Conservation (phyloP, 2,888 invertebrate genomes). For the Leptinotarsa rubiginosa region DNA sequence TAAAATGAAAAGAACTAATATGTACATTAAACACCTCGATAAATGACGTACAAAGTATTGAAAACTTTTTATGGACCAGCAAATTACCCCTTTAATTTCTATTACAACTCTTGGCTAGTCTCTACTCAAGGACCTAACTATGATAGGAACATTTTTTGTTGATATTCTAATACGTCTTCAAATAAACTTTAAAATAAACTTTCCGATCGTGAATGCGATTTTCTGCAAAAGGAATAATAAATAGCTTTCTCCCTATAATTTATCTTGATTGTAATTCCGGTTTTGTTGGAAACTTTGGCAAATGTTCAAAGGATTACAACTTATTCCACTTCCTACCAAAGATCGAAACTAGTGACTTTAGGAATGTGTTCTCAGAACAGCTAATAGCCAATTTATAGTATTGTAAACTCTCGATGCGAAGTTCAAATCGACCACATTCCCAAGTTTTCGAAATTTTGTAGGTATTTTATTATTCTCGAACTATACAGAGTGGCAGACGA, state of each 20-base stretch:
- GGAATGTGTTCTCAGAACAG: not conserved
- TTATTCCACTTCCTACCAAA: not conserved
- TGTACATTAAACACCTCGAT: no score
- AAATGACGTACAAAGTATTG: no score
- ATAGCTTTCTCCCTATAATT: not conserved
- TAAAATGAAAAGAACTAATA: no score
- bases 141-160: no score
- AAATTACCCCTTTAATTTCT: no score
- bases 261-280: not conserved
- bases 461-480: no score
- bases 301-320: not conserved
- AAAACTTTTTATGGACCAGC: no score
- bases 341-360: not conserved
- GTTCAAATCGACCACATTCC: not conserved
- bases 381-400: not conserved
- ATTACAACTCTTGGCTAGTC: no score
- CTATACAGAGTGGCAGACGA: no score
- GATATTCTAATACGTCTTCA: no score
- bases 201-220: not conserved
- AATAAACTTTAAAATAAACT: not conserved
- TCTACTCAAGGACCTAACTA: no score
- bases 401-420: not conserved
- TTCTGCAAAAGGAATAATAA: not conserved
- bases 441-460: no score
- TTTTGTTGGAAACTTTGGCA: conserved; percentile 1